These are phyloP conservation scores for Ambastaia sidthimunki DNA, from an alignment of 2,797 vertebrate genomes.

Conservation along the genomic window DNA sequence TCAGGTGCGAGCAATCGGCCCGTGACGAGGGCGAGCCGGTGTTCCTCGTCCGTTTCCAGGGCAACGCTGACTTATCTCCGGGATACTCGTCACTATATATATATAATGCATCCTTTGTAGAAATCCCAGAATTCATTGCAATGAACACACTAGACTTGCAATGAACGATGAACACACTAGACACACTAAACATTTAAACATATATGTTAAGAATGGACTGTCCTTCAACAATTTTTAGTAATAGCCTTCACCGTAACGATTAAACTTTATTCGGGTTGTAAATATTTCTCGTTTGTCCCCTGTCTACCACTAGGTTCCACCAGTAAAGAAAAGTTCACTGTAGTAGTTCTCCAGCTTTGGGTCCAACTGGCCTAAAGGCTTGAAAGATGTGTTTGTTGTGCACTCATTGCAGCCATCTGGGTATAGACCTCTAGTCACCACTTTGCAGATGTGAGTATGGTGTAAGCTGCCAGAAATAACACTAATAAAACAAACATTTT, in stretches of 20 bases:
- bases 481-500: constrained; percentile 81
- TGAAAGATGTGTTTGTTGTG: constrained; percentile 81
- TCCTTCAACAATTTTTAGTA: constrained; percentile 10
- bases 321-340: constrained; percentile 47
- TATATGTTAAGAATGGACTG: not conserved
- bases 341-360: constrained; percentile 64
- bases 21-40: no score
- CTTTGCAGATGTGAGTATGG: constrained; percentile 69
- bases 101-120: not conserved
- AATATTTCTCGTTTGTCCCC: no score
- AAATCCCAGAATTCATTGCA: not conserved
- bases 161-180: no score
- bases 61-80: no score
- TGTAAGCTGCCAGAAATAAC: constrained; percentile 78
- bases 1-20: no score
- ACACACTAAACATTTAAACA: not conserved
- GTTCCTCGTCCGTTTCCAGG: no score
- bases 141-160: not conserved
- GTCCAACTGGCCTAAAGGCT: constrained; percentile 62
- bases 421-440: constrained; percentile 76
- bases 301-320: constrained; percentile 23
- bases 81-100: no score
- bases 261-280: constrained; percentile 60
- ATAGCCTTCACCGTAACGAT: constrained; percentile 38
- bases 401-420: constrained; percentile 77